phyloP scores from a whole-genome alignment of 2,113 vertebrate genomes.

The Chamaea fasciata region DNA sequence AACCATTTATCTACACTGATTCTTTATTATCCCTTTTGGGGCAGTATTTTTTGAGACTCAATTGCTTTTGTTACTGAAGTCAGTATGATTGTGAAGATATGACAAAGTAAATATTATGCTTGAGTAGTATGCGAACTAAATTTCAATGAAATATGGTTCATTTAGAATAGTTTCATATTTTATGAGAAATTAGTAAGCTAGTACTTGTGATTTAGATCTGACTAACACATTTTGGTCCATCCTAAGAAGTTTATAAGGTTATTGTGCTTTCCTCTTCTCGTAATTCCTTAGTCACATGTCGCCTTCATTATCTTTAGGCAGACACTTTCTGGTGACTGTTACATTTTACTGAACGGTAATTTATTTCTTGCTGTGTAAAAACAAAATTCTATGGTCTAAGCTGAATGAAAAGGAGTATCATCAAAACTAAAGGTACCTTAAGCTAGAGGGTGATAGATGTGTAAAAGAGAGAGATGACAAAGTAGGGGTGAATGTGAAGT shows the following conservation, averaged over 20 bases:
- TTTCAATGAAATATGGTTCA: neutral
- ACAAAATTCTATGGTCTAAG: neutral
- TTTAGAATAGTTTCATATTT: neutral
- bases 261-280: neutral
- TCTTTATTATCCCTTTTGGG: neutral
- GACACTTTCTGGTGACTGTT: neutral
- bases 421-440: neutral
- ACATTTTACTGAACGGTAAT: neutral
- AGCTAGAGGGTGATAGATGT: neutral
- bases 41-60: neutral
- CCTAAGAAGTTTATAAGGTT: neutral
- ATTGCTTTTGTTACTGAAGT: neutral
- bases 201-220: neutral
- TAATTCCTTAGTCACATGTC: neutral
- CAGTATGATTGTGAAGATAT: neutral
- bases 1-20: neutral
- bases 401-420: neutral
- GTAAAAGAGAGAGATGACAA: neutral
- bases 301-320: neutral
- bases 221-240: neutral
- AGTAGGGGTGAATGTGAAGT: neutral
- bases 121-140: neutral
- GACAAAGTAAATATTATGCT: neutral
- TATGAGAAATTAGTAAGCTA: neutral
- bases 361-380: neutral